These are phyloP conservation scores for Pandion haliaetus DNA, from an alignment of 2,113 vertebrate genomes.

Conservation along the genomic window DNA sequence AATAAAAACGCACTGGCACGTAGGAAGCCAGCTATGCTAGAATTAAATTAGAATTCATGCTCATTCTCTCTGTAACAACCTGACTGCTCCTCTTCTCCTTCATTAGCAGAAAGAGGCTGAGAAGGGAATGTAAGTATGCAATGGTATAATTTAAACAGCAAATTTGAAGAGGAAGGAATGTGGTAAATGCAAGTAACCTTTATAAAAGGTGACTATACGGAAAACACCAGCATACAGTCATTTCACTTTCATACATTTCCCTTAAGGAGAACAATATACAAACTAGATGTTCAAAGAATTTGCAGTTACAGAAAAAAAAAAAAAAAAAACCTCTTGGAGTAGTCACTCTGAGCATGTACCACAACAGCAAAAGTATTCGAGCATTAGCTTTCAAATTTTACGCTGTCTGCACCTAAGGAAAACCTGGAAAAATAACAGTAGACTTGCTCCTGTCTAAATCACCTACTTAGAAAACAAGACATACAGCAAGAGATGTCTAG, in stretches of 20 bases:
- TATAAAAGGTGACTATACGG: background rate
- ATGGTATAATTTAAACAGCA: background rate
- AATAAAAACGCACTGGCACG: background rate
- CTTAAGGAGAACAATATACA: background rate
- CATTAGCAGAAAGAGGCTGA: constrained; percentile 5
- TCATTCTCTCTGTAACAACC: background rate
- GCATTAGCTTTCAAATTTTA: background rate
- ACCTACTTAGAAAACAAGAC: background rate
- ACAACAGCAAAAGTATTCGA: background rate
- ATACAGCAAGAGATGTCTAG: background rate
- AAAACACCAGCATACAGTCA: background rate
- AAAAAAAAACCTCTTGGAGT: background rate
- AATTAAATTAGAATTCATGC: constrained; percentile 24
- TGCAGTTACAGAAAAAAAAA: background rate
- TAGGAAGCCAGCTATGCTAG: background rate
- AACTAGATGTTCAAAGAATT: background rate
- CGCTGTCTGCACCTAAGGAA: background rate
- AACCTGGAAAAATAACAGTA: background rate
- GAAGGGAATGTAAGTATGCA: background rate
- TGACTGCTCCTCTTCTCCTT: background rate
- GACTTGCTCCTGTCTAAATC: background rate
- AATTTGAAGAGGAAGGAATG: background rate
- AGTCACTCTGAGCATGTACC: background rate
- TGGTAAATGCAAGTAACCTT: background rate
- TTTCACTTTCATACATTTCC: background rate